Base-by-base conservation (phyloP, 2,113 vertebrate species). In the Rattus norvegicus region DNA sequence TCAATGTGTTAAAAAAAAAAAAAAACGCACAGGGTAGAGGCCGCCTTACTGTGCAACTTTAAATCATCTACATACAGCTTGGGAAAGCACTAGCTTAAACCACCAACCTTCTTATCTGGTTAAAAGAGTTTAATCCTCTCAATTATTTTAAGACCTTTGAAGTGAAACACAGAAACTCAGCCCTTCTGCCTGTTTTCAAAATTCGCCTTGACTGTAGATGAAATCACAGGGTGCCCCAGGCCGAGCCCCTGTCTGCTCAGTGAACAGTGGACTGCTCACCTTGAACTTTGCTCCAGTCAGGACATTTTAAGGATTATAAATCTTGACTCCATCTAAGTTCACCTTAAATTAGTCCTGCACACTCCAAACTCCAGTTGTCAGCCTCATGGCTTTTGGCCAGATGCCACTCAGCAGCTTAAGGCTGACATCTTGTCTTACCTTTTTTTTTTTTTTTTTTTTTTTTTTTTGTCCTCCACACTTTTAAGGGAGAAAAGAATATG, bases 121-220 rank as follows among this genome's bases (percentile, higher is more conserved):
- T 99, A 99, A 99, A 98, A 98, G 98, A 98, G 97, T 98, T 98
- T 99, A 99, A 99, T 99, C 98, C 98, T 98, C 98, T 98, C 98
- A 98, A 97, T 98, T 99, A 99, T 99, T 99, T 99, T 98, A 98
- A 98, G 98, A 99, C 98, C 99, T 99, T 99, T 99, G 99, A 99
- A 99, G 99, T 99, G 98, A 98, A 98, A 98, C 98, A 99, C 97
- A 97, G 98, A 98, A 98, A 98, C 97, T 98, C 98, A 98, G 98
- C 97, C 97, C 97, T 98, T 98, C 98, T 98, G 98, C 98, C 98
- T 98, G 97, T 99, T 99, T 99, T 98, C 98, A 98, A 98, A 99
- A 99, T 99, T 98, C 98, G 98, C 98, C 98, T 98, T 98, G 97
- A 97, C 97, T 96, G 95, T 97, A 98, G 98, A 97, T 92, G 97